phyloP scores from a whole-genome alignment of 2,113 vertebrate genomes.

The Antechinus stuartii region DNA sequence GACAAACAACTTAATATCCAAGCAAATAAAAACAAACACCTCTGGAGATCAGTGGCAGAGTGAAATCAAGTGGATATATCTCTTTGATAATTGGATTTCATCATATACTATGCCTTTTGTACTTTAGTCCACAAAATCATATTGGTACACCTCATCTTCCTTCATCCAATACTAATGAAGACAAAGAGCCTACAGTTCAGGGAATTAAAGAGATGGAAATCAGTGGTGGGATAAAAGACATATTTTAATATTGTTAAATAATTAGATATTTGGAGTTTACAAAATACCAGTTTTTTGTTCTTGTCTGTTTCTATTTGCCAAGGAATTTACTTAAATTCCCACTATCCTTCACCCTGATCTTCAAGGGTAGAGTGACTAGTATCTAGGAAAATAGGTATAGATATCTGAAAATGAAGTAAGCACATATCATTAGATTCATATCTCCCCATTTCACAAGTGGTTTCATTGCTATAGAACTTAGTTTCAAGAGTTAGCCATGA shows the following conservation, averaged over 20 bases:
- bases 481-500: not conserved
- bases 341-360: rapidly evolving
- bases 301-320: not conserved
- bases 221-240: not conserved
- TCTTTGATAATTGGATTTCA: not conserved
- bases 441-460: not conserved
- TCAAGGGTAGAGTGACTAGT: not conserved
- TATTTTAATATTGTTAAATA: not conserved
- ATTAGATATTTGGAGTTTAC: not conserved
- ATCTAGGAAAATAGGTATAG: not conserved
- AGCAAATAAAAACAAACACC: not conserved
- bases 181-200: not conserved
- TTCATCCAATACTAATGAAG: not conserved
- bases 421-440: not conserved
- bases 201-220: not conserved
- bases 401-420: not conserved
- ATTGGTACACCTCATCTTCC: not conserved
- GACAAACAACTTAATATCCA: not conserved
- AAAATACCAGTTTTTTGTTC: not conserved
- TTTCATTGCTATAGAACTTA: not conserved
- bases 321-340: not conserved
- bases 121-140: not conserved
- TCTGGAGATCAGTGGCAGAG: not conserved
- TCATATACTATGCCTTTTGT: not conserved
- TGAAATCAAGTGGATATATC: not conserved